These are phyloP conservation scores for Ophion ventricosus DNA, from an alignment of 2,888 invertebrate genomes.

Conservation along the genomic window DNA sequence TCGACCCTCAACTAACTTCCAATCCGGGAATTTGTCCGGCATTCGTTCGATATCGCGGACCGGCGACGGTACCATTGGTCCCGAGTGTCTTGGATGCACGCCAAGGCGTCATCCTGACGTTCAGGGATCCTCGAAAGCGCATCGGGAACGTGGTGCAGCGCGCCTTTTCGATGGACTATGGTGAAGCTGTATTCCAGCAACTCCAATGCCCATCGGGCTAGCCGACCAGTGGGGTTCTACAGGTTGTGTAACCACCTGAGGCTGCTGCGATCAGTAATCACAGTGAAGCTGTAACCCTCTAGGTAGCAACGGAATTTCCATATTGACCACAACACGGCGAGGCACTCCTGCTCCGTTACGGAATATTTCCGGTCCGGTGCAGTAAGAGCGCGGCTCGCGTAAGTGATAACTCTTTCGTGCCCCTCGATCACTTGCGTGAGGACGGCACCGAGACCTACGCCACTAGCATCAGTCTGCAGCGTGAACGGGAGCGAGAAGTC, in stretches of 20 bases:
- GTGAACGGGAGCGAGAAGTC: constrained; percentile 24
- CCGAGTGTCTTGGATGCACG: no score
- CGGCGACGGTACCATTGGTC: no score
- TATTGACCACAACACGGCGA: no score
- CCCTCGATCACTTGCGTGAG: background rate
- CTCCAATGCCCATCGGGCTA: no score
- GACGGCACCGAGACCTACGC: constrained; percentile 12
- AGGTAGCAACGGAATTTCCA: no score
- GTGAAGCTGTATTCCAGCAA: no score
- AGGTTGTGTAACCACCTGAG: no score
- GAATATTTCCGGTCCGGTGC: constrained; percentile 26
- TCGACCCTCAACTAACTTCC: background rate
- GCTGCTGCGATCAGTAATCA: no score
- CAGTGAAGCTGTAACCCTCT: no score
- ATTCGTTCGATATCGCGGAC: background rate
- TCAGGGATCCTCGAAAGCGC: constrained; percentile 44
- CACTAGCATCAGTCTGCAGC: constrained; percentile 36
- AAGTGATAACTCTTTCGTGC: constrained; percentile 10
- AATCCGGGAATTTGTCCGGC: background rate
- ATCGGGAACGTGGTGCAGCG: constrained; percentile 57
- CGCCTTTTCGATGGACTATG: constrained; percentile 43
- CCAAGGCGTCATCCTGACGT: background rate
- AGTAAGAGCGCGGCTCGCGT: constrained; percentile 34
- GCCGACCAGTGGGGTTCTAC: no score
- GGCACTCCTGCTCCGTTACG: no score